Base-by-base conservation (phyloP, 2,113 vertebrate genomes). In the Oryzias curvinotus region DNA sequence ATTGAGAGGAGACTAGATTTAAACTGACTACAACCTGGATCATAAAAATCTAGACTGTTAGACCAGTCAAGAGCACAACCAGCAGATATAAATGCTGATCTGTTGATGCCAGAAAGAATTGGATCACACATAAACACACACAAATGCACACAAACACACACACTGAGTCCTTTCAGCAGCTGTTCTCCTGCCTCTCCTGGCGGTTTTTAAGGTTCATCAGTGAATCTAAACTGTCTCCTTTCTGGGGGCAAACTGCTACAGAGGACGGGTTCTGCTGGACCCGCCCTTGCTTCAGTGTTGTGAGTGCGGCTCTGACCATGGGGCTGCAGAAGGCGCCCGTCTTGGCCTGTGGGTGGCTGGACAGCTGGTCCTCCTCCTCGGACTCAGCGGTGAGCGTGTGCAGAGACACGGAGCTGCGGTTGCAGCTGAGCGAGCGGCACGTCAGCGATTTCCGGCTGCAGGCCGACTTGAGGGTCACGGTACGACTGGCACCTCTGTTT, bases 321-420 rank as follows among this genome's bases (percentile, higher is more conserved):
- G 90, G 91, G 80, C 95, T 96, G 84, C 95, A 95, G 86, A 97
- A 97, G 50, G 95, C 93, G 8, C 92, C 84, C 0, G 91, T 86
- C 65, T 48, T 68, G 4, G 47, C 23, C 26, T 56, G 64, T 45
- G 70, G 76, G 48, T 84, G 81, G 30, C 17, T 57, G 26, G 68
- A 71, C 55, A 46, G 57, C 0, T 50, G 57, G 65, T 83, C 81
- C 7, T 82, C 79, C 25, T 81, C 80, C 1, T 71, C 84, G 5
- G 78, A 66, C 43, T 84, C 84, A n/a, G 46, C 87, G 10, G 87
- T 61, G 7, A 93, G 81, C 0, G 74, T 91, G 75, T 89, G 75
- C 2, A 88, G 85, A 42, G 91, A 85, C 42, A 80, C 86, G 1
- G 81, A 92, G 75, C 89, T 93, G 61, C 78, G 71, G 67, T 83